Base-by-base conservation (phyloP, 2,113 vertebrate genomes). In the Mixornis gularis region DNA sequence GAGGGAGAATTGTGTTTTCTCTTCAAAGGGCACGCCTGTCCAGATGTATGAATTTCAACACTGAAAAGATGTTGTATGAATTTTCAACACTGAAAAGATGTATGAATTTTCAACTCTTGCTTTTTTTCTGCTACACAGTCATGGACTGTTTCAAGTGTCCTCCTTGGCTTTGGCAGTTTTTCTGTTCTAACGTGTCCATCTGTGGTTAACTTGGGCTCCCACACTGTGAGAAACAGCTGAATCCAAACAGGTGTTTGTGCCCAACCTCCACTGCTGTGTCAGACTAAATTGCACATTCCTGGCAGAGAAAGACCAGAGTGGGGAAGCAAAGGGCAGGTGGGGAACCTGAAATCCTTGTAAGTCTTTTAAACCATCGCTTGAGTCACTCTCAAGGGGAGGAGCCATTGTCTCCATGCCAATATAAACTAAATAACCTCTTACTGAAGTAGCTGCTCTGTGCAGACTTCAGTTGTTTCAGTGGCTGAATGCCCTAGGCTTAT, bases 21-120 rank as follows among this genome's bases (percentile, higher is more conserved):
- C 2, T 73, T 58, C 38, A 22, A 48, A 82, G 17, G 64, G 17
- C 52, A 52, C 34, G 44, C 44, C 70, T 89, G 49, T 22, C 51
- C 62, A 71, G 21, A 40, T 85, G 18, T 36, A 13, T 0, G 0
- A 6, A 4, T 68, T 83, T 68, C 43, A 38, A 11, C 38, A 38
- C 38, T 38, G 38, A 38, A 38, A 38, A 71, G 21, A 40, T 85
- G 18, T 27, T 72, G 22, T 36, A 13, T 0, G 0, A 6, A 4
- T 36, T 68, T 83, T 68, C 43, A 38, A 38, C 38, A 38, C 38
- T 38, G 38, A 38, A 38, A 38, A 71, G 21, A 40, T 85, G 18
- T 27, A 13, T 0, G 0, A 6, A 4, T 68, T 83, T 62, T 68
- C 43, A 77, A 4, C 25, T 10, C 29, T n/a, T 86, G 14, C 7